A percentile compares a stretch with the other conserved stretches of the same genome.
These are phyloP conservation scores for Pycnonotus jocosus DNA, from an alignment of 2,113 vertebrate species.

Conservation along the genomic window DNA sequence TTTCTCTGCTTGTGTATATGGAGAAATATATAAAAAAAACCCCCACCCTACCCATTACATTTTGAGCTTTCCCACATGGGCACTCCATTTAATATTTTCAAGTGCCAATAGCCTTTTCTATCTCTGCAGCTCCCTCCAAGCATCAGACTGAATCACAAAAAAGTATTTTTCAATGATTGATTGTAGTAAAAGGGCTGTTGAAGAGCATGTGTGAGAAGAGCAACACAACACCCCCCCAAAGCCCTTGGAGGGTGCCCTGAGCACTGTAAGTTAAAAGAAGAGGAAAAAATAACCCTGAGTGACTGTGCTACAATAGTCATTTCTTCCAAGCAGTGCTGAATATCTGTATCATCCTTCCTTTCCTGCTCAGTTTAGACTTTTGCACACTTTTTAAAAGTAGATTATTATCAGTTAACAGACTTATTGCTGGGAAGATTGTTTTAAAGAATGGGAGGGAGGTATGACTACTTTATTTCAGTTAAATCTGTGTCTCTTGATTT, in stretches of 20 bases:
- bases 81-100: slow-evolving; percentile 33
- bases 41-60: neutral
- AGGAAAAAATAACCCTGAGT: slow-evolving; percentile 19
- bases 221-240: slow-evolving; percentile 29
- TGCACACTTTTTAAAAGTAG: neutral
- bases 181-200: slow-evolving; percentile 19
- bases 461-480: neutral
- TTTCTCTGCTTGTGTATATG: neutral
- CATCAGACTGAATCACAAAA: neutral
- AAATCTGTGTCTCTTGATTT: neutral
- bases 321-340: neutral
- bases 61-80: neutral
- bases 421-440: neutral
- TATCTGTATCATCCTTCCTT: neutral
- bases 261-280: slow-evolving; percentile 28
- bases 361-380: neutral
- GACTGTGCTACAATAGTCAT: neutral
- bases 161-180: slow-evolving; percentile 37
- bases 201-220: slow-evolving; percentile 11
- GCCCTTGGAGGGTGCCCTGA: slow-evolving; percentile 19
- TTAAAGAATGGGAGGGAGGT: neutral
- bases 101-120: slow-evolving; percentile 30
- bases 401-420: neutral
- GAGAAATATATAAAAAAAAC: neutral
- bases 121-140: slow-evolving; percentile 33